Percentiles rank a stretch among this genome's conserved stretches.
phyloP scores from a whole-genome alignment of 2,113 vertebrate species.

The Alouatta palliata region DNA sequence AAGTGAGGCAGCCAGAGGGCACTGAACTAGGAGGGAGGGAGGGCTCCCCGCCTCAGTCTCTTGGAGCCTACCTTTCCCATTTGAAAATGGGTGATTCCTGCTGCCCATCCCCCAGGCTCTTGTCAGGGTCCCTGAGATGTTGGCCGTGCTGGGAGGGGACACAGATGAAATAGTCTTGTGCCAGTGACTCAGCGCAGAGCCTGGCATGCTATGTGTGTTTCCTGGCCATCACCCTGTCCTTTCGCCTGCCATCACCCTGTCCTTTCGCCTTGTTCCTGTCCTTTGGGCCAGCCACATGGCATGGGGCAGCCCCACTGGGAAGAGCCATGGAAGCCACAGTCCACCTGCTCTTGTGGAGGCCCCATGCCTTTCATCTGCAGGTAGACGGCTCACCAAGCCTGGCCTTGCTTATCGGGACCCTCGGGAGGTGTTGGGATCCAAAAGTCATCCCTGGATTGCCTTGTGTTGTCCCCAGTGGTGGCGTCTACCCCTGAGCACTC shows the following conservation, averaged over 20 bases:
- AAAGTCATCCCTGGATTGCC: background rate
- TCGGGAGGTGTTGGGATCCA: background rate
- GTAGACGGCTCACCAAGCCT: background rate
- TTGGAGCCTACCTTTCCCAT: background rate
- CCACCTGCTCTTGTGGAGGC: background rate
- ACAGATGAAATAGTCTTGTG: background rate
- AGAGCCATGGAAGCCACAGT: background rate
- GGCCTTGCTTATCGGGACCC: background rate
- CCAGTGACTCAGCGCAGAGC: background rate
- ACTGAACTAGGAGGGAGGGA: background rate
- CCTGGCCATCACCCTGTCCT: background rate
- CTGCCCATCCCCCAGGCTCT: background rate
- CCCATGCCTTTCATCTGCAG: background rate
- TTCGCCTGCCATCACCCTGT: background rate
- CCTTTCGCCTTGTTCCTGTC: background rate
- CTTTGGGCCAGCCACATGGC: background rate
- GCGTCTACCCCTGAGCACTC: background rate
- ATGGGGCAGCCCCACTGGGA: background rate
- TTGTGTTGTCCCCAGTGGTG: background rate
- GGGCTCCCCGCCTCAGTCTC: background rate
- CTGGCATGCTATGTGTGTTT: background rate
- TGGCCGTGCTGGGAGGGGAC: background rate
- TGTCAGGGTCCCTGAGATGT: background rate
- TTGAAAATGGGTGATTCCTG: background rate
- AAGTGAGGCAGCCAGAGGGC: conserved; percentile 29